Evolutionary conservation across 2,113 vertebrate species (phyloP).

Genomic region (Montifringilla adamsi): DNA sequence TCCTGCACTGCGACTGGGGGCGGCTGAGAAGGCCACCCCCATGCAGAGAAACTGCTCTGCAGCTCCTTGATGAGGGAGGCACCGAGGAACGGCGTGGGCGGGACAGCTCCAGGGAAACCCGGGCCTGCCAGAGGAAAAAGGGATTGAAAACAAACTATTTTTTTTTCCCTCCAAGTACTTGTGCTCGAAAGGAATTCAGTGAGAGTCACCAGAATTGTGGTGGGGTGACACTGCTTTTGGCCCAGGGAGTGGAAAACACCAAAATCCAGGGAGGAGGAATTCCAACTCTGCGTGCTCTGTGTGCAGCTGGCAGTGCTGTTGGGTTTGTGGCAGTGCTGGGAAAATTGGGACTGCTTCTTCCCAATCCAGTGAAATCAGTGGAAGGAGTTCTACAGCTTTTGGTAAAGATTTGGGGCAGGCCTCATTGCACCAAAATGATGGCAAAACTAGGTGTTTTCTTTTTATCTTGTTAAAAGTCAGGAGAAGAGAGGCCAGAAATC

Average conservation of each 20-base stretch:
- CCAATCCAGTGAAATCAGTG: background rate
- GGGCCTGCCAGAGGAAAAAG: background rate
- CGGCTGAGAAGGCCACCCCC: background rate
- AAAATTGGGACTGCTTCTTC: background rate
- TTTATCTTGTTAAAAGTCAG: background rate
- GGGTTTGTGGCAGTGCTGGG: background rate
- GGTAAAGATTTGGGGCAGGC: background rate
- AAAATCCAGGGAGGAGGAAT: background rate
- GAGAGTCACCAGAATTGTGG: background rate
- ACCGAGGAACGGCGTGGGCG: background rate
- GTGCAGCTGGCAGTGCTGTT: background rate
- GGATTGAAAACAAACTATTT: background rate
- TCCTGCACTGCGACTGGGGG: accelerated
- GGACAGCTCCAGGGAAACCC: background rate
- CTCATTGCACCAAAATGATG: background rate
- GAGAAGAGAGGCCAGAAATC: background rate
- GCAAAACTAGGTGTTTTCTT: background rate
- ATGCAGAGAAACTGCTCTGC: background rate
- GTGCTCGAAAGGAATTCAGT: accelerated
- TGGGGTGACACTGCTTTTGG: accelerated
- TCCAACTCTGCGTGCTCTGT: background rate
- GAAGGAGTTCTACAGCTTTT: background rate
- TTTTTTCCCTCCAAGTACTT: background rate
- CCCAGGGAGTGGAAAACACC: background rate
- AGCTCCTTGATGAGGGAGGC: background rate